Evolutionary conservation across 2,888 invertebrate species (phyloP).

Genomic region (Ellobium chinense): DNA sequence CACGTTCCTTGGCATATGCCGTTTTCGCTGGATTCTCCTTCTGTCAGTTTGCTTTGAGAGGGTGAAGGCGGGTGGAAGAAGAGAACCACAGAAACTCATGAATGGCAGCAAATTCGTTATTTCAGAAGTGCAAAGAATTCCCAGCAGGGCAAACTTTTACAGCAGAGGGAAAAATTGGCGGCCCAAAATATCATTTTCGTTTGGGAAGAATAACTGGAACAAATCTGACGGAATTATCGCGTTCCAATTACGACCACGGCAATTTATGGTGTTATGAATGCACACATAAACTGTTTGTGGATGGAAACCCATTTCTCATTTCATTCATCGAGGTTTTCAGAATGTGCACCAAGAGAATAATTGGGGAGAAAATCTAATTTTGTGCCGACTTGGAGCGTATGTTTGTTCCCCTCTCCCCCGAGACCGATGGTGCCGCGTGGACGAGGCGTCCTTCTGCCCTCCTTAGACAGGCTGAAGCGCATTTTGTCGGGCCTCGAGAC

Average conservation of each 20-base stretch:
- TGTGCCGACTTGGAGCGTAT: neutral
- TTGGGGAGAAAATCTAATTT: conserved; percentile 3
- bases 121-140: neutral
- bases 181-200: neutral
- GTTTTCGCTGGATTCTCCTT: too few species aligned
- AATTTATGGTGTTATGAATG: neutral
- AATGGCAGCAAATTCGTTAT: too few species aligned
- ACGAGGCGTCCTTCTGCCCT: neutral
- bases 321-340: neutral
- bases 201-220: neutral
- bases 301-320: neutral
- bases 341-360: neutral
- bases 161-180: neutral
- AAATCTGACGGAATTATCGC: neutral
- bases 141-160: neutral
- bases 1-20: too few species aligned
- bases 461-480: neutral
- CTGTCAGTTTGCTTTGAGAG: neutral
- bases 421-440: neutral
- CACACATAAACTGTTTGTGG: neutral
- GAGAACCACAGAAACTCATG: neutral
- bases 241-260: neutral
- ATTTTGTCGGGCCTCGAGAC: neutral
- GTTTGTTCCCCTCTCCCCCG: neutral
- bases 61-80: neutral